Conservation (phyloP, 2,113 vertebrate species). For the Dipodomys merriami region DNA sequence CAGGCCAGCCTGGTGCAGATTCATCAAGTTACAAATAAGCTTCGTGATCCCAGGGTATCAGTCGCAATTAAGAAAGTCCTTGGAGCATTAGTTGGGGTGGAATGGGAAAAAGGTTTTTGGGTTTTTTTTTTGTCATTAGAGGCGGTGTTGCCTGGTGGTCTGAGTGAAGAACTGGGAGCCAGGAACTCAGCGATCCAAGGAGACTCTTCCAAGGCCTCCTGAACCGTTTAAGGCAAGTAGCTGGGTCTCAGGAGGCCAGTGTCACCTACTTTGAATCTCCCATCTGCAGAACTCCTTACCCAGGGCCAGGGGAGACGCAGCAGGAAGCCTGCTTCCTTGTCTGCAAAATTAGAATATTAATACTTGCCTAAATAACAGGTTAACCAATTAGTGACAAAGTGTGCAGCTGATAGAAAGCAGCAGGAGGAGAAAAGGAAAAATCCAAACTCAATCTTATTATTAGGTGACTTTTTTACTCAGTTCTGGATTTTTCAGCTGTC, state of each 20-base stretch:
- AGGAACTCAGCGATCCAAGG: constrained; percentile 68
- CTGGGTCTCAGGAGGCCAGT: constrained; percentile 55
- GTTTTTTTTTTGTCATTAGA: constrained; percentile 70
- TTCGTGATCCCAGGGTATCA: constrained; percentile 48
- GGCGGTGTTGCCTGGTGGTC: constrained; percentile 80
- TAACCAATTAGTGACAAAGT: constrained; percentile 80
- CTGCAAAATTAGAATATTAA: constrained; percentile 82
- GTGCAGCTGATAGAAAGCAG: constrained; percentile 74
- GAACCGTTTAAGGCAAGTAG: constrained; percentile 60
- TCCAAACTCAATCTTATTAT: constrained; percentile 8
- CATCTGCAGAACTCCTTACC: constrained; percentile 77
- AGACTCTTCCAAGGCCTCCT: constrained; percentile 55
- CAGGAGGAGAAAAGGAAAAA: constrained; percentile 69
- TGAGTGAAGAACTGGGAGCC: constrained; percentile 75
- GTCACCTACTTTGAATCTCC: constrained; percentile 83
- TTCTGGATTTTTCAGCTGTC: background rate
- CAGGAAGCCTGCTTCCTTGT: constrained; percentile 75
- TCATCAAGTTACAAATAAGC: constrained; percentile 76
- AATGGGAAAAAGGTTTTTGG: constrained; percentile 69
- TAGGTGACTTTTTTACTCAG: background rate
- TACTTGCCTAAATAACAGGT: constrained; percentile 79
- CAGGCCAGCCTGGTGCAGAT: constrained; percentile 69
- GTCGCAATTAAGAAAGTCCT: constrained; percentile 76
- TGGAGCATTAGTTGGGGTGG: constrained; percentile 71
- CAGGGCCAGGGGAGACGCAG: constrained; percentile 76